Percentiles rank a stretch among this genome's conserved stretches.
These are phyloP conservation scores for Colletes collaris DNA, from an alignment of 2,888 invertebrate genomes.

Conservation along the genomic window DNA sequence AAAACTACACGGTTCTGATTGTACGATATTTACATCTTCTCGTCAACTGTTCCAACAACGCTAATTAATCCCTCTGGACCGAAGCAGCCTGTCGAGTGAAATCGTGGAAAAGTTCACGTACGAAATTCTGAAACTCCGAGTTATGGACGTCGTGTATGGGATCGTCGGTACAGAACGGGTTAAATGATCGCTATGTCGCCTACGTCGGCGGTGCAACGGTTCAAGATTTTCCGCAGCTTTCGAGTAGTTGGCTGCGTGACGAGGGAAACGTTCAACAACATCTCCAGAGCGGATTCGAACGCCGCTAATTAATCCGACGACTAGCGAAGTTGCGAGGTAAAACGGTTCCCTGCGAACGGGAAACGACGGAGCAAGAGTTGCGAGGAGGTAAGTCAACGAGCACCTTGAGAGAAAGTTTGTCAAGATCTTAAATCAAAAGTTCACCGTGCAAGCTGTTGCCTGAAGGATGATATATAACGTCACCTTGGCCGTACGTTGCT, in stretches of 20 bases:
- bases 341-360: not conserved
- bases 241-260: not conserved
- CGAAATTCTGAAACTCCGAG: too few species aligned
- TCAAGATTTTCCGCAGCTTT: not conserved
- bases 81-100: too few species aligned
- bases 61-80: too few species aligned
- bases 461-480: constrained; percentile 20
- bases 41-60: too few species aligned
- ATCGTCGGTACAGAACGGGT: too few species aligned
- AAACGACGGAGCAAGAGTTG: not conserved
- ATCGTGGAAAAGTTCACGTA: too few species aligned
- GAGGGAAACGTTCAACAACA: constrained; percentile 12
- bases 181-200: too few species aligned
- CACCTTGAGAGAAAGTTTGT: constrained; percentile 17
- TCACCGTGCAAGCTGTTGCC: constrained; percentile 35
- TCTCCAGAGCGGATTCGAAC: not conserved
- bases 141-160: too few species aligned
- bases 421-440: constrained; percentile 39
- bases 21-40: too few species aligned
- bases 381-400: not conserved
- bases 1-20: too few species aligned
- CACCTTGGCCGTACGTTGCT: constrained; percentile 1
- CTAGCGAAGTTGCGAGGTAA: not conserved
- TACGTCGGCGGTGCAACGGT: too few species aligned
- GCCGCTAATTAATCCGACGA: constrained; percentile 37